Conservation (phyloP, 2,888 invertebrate species). For the Thereva unica region DNA sequence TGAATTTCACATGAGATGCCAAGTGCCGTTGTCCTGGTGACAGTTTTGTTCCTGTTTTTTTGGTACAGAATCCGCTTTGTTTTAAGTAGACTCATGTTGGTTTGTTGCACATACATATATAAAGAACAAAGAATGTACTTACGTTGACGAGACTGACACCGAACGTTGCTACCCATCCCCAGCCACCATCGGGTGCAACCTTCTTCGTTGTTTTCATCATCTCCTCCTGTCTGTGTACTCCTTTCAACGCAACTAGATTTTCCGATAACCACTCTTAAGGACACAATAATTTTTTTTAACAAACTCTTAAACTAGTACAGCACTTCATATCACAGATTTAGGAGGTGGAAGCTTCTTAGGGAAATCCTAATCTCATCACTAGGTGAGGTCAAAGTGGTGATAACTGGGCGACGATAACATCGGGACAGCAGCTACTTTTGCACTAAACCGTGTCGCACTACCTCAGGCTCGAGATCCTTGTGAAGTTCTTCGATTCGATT, state of each 20-base stretch:
- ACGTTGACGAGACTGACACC: slow-evolving; percentile 85
- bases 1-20: too few relatives aligned
- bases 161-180: slow-evolving; percentile 86
- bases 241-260: slow-evolving; percentile 1
- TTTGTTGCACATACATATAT: too few relatives aligned
- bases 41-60: too few relatives aligned
- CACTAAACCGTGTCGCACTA: too few relatives aligned
- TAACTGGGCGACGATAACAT: slow-evolving; percentile 19
- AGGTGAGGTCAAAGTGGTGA: background rate
- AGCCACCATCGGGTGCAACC: slow-evolving; percentile 84
- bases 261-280: background rate
- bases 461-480: too few relatives aligned
- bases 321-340: slow-evolving; percentile 31
- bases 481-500: too few relatives aligned
- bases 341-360: background rate
- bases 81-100: too few relatives aligned
- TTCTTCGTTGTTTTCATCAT: slow-evolving; percentile 62
- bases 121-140: slow-evolving; percentile 58
- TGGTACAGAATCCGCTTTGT: too few relatives aligned
- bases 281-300: slow-evolving; percentile 10
- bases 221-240: slow-evolving; percentile 30
- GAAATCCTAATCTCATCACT: slow-evolving; percentile 12
- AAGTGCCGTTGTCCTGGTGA: too few relatives aligned
- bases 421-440: background rate
- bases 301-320: slow-evolving; percentile 18